phyloP scores from a whole-genome alignment of 2,113 vertebrate genomes.

The Astatotilapia flaviijosephi region DNA sequence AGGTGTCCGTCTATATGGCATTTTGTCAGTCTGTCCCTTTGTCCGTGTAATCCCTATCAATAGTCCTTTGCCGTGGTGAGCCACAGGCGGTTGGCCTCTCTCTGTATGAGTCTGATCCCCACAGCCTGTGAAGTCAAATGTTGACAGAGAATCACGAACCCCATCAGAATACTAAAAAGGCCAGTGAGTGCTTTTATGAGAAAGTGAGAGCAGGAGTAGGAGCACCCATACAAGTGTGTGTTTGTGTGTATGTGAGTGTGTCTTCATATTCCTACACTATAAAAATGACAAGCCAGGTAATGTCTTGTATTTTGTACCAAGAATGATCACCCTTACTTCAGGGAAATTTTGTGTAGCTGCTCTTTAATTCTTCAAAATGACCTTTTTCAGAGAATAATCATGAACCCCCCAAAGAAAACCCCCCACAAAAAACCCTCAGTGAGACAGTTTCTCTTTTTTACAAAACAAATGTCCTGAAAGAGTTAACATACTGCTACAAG shows the following conservation, averaged over 20 bases:
- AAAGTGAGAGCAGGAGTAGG: background rate
- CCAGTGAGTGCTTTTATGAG: conserved; percentile 10
- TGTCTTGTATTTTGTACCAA: background rate
- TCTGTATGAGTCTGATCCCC: conserved; percentile 37
- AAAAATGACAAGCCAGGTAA: conserved; percentile 5
- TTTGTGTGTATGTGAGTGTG: background rate
- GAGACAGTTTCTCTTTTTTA: background rate
- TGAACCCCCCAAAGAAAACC: background rate
- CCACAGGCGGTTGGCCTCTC: conserved; percentile 26
- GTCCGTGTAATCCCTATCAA: background rate
- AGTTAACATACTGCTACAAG: background rate
- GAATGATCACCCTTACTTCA: background rate
- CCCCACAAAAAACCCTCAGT: background rate
- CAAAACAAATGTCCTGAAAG: background rate
- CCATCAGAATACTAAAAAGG: conserved; percentile 55
- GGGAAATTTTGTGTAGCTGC: background rate
- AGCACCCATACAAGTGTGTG: background rate
- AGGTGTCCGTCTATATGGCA: background rate
- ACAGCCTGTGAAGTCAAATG: conserved; percentile 50
- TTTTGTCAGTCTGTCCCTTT: background rate
- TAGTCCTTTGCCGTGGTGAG: background rate
- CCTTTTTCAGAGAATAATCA: background rate
- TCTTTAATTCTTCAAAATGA: background rate
- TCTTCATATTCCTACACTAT: background rate
- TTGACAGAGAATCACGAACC: conserved; percentile 50